Evolutionary conservation across 2,113 vertebrate genomes (phyloP), one percentile per base, ranked within the genome.

Genomic region (Psittacus erithacus): DNA sequence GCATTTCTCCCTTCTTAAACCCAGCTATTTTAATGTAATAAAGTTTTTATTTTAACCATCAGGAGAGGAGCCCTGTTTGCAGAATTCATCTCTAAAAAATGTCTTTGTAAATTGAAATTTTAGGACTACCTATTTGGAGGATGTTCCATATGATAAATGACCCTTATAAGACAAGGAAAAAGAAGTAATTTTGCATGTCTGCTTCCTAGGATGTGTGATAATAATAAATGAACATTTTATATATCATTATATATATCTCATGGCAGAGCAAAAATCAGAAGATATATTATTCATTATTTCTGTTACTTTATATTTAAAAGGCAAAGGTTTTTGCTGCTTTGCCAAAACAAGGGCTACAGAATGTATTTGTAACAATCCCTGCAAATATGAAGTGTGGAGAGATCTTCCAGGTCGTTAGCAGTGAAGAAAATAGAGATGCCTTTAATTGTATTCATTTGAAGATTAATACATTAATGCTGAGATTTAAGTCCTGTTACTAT

Each of bases 161-260:
- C 93, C 70, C 93, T 77, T 96, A 67, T 89, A 95, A 92, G 85
- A 90, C 82, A 50, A 46, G 85, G 92, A 92, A 88, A 65, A 93
- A 95, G 90, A 93, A 79, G 93, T 96, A 97, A 97, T 97, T 97
- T 97, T 96, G 92, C 94, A 94, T 96, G 95, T 97, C 95, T 96
- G 92, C 93, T 97, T 87, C 87, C 92, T 91, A 74, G 91, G 91
- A 96, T 92, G 68, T 96, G 93, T 93, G 94, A 95, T 93, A 96
- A 91, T 97, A 97, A 97, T 96, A 97, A 96, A 96, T 97, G 96
- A 96, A 96, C 95, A 75, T 96, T 97, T 96, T 96, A 97, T 97
- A 96, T 97, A 97, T 94, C 96, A 92, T 96, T 94, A 92, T 94
- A 77, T 95, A 97, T 95, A 95, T 83, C 71, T 88, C 91, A 69